These are phyloP conservation scores for Platysternon megacephalum DNA, from an alignment of 2,113 vertebrate genomes.

Conservation along the genomic window DNA sequence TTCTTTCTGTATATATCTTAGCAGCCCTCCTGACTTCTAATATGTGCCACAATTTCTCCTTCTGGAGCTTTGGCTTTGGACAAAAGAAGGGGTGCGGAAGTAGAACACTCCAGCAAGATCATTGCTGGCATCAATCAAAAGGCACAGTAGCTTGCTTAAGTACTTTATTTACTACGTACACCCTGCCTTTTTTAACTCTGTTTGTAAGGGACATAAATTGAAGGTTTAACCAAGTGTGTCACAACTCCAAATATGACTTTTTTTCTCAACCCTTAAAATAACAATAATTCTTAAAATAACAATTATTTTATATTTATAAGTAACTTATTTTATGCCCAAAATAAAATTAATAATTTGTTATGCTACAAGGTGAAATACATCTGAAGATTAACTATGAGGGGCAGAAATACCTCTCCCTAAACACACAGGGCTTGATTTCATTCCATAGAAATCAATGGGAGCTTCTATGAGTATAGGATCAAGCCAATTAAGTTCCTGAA, in stretches of 20 bases:
- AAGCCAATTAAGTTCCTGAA: not conserved
- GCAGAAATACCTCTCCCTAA: not conserved
- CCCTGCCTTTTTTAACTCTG: not conserved
- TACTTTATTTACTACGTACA: not conserved
- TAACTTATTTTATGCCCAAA: not conserved
- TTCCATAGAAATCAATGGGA: not conserved
- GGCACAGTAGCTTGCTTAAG: not conserved
- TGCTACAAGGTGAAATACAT: no score
- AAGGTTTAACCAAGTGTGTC: not conserved
- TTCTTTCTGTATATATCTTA: not conserved
- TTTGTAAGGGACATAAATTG: not conserved
- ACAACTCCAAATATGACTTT: not conserved
- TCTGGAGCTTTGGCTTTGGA: not conserved
- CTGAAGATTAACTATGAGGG: not conserved
- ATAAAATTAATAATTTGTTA: not conserved
- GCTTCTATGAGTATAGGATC: not conserved
- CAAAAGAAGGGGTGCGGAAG: not conserved
- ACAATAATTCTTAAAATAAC: not conserved
- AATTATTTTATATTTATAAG: not conserved
- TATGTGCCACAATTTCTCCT: not conserved
- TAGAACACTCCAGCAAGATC: not conserved
- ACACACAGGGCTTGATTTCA: not conserved
- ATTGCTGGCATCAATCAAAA: not conserved
- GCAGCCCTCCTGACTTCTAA: not conserved
- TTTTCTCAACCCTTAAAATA: not conserved